phyloP scores from a whole-genome alignment of 2,113 vertebrate genomes.

The Pantherophis guttatus region DNA sequence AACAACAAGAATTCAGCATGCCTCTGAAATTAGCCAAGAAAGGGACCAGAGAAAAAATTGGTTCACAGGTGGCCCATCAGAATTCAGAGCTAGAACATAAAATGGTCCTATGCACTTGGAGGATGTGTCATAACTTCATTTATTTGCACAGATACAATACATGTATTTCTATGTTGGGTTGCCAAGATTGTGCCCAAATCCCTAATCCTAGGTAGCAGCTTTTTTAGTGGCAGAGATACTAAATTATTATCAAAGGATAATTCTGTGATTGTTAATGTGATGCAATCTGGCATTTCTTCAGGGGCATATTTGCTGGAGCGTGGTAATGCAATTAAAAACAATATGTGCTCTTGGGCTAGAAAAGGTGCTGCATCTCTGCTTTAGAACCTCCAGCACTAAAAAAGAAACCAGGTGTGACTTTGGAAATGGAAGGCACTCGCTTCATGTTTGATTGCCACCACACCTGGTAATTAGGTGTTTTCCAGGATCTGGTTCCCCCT shows the following conservation, averaged over 20 bases:
- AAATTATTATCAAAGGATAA: neutral
- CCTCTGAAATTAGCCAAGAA: neutral
- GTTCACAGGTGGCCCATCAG: neutral
- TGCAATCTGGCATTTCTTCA: neutral
- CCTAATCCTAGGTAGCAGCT: neutral
- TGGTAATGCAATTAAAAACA: neutral
- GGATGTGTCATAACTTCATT: neutral
- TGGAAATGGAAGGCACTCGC: neutral
- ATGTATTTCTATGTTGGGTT: neutral
- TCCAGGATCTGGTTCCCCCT: neutral
- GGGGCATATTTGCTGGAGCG: neutral
- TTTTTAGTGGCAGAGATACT: neutral
- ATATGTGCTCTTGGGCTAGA: neutral
- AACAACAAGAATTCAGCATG: neutral
- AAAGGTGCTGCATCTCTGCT: neutral
- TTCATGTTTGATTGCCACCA: neutral
- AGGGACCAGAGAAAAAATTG: neutral
- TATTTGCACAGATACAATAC: neutral
- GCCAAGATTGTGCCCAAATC: neutral
- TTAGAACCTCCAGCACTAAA: neutral
- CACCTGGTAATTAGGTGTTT: neutral
- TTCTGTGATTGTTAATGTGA: neutral
- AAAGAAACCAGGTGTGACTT: neutral
- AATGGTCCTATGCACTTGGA: neutral
- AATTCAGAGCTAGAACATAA: neutral